phyloP scores from a whole-genome alignment of 2,888 invertebrate genomes.

The Nomada fucata region DNA sequence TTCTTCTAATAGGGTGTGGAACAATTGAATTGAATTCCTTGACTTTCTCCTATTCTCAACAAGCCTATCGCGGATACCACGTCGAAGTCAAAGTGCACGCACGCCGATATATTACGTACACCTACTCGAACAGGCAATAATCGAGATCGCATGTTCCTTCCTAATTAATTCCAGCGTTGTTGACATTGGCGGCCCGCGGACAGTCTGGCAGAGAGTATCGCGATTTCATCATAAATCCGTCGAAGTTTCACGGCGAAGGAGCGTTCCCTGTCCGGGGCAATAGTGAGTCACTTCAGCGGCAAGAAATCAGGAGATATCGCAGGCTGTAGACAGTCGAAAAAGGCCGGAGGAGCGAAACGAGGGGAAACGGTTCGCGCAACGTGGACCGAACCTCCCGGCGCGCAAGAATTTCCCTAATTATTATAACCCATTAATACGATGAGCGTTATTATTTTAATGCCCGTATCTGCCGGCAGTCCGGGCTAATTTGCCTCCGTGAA shows the following conservation, averaged over 20 bases:
- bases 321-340: background rate
- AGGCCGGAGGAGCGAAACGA: background rate
- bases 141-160: slow-evolving; percentile 40
- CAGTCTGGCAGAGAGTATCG: slow-evolving; percentile 46
- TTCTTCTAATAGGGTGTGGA: too few species aligned
- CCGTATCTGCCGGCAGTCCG: slow-evolving; percentile 73
- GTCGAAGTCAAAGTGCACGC: background rate
- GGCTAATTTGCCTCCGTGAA: slow-evolving; percentile 80
- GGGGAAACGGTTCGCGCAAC: slow-evolving; percentile 36
- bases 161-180: slow-evolving; percentile 45
- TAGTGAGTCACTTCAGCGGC: slow-evolving; percentile 12
- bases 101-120: background rate
- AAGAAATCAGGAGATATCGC: slow-evolving; percentile 19
- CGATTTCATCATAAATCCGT: slow-evolving; percentile 45
- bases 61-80: background rate
- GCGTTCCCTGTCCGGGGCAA: background rate
- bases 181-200: slow-evolving; percentile 35
- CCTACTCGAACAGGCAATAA: slow-evolving; percentile 22
- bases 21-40: too few species aligned
- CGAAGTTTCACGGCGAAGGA: slow-evolving; percentile 22
- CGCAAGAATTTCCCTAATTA: slow-evolving; percentile 82
- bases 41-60: too few species aligned
- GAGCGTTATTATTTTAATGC: slow-evolving; percentile 82
- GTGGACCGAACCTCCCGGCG: slow-evolving; percentile 70
- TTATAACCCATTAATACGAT: slow-evolving; percentile 81